Conservation (phyloP, 2,888 invertebrate species). For the Blastobasis lacticolella region DNA sequence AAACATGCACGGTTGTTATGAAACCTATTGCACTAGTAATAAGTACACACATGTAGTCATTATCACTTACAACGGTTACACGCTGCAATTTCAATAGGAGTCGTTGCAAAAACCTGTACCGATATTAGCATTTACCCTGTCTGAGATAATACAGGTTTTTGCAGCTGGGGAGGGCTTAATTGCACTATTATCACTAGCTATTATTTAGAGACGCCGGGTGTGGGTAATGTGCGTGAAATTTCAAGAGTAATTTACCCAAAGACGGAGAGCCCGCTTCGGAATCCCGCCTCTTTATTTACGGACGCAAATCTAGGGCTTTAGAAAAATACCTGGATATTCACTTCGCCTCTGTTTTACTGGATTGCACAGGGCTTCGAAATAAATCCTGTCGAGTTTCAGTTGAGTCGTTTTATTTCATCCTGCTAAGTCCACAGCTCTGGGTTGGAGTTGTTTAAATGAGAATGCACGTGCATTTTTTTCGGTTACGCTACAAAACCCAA, state of each 20-base stretch:
- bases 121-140: conserved; percentile 7
- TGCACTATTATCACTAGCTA: conserved; percentile 24
- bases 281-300: neutral
- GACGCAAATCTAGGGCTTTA: conserved; percentile 4
- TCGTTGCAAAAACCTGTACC: conserved; percentile 13
- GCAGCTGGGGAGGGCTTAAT: conserved; percentile 17
- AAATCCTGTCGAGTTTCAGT: no score
- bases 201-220: conserved; percentile 15
- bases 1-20: no score
- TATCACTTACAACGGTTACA: conserved; percentile 5
- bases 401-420: no score
- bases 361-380: no score
- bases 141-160: conserved; percentile 13
- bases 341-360: neutral
- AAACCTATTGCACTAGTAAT: no score
- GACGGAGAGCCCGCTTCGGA: conserved; percentile 2
- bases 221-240: conserved; percentile 16
- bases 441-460: no score
- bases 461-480: no score
- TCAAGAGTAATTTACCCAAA: conserved; percentile 12
- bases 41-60: conserved; percentile 6
- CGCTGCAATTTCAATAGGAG: conserved; percentile 12
- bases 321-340: conserved; percentile 2
- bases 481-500: no score
- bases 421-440: no score